phyloP scores from a whole-genome alignment of 2,113 vertebrate genomes.

The Cranoglanis bouderius region DNA sequence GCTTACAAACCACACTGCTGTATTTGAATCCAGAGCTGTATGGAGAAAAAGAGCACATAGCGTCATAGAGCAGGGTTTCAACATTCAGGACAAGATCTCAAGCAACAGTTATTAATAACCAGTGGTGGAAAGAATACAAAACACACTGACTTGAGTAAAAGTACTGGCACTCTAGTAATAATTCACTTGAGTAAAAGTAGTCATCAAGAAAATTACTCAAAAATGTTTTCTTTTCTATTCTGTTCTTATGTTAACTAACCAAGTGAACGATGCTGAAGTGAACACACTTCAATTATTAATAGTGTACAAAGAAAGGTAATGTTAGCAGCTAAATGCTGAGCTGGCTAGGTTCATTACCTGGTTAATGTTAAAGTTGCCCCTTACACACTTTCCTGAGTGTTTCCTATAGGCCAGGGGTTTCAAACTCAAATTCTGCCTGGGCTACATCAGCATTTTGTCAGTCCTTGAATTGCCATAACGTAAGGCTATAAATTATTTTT shows the following conservation, averaged over 20 bases:
- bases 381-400: background rate
- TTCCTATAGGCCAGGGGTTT: background rate
- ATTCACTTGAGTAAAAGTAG: background rate
- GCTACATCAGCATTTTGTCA: background rate
- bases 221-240: background rate
- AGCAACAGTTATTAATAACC: slow-evolving; percentile 3
- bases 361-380: background rate
- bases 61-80: background rate
- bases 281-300: background rate
- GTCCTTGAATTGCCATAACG: background rate
- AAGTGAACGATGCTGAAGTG: background rate
- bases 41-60: background rate
- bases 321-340: background rate
- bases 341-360: background rate
- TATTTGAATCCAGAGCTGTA: background rate
- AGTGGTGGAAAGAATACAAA: background rate
- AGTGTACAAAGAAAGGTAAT: background rate
- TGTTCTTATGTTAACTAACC: background rate
- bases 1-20: background rate
- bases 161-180: background rate
- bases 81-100: background rate
- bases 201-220: background rate
- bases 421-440: background rate
- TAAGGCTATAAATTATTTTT: background rate
- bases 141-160: background rate